These are phyloP conservation scores for Strix occidentalis DNA, from an alignment of 2,797 vertebrate genomes.

Conservation along the genomic window DNA sequence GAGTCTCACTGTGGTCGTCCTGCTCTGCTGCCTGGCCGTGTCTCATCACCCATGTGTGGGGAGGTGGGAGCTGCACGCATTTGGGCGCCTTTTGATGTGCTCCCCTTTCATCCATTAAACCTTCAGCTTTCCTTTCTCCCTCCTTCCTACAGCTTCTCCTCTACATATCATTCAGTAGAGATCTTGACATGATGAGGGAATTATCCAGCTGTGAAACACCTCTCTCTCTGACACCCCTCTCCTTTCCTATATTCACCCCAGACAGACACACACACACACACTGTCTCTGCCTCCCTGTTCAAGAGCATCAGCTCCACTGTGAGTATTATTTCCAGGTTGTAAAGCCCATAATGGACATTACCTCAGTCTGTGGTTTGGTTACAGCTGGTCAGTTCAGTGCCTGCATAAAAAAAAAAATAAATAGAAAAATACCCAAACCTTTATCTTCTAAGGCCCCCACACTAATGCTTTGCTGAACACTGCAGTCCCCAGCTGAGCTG, in stretches of 20 bases:
- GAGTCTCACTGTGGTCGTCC: neutral
- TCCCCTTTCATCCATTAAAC: neutral
- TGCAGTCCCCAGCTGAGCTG: slow-evolving; percentile 77
- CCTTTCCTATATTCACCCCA: neutral
- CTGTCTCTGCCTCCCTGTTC: neutral
- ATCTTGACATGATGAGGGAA: neutral
- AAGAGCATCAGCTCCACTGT: neutral
- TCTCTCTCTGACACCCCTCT: neutral
- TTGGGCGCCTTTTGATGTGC: neutral
- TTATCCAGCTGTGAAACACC: neutral
- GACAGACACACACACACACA: neutral
- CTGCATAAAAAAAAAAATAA: neutral
- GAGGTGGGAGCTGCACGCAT: neutral
- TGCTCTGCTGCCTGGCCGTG: neutral
- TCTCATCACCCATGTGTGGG: fast-evolving
- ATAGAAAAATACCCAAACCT: neutral
- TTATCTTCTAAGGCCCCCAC: neutral
- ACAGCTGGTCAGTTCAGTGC: slow-evolving; percentile 59
- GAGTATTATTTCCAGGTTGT: neutral
- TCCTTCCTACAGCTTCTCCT: neutral
- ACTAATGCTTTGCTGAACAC: slow-evolving; percentile 38
- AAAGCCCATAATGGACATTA: neutral
- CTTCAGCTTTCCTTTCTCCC: neutral
- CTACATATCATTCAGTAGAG: neutral
- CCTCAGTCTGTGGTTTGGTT: slow-evolving; percentile 13